phyloP scores from a whole-genome alignment of 1,140 invertebrate species.

The Diploscapter pachys region DNA sequence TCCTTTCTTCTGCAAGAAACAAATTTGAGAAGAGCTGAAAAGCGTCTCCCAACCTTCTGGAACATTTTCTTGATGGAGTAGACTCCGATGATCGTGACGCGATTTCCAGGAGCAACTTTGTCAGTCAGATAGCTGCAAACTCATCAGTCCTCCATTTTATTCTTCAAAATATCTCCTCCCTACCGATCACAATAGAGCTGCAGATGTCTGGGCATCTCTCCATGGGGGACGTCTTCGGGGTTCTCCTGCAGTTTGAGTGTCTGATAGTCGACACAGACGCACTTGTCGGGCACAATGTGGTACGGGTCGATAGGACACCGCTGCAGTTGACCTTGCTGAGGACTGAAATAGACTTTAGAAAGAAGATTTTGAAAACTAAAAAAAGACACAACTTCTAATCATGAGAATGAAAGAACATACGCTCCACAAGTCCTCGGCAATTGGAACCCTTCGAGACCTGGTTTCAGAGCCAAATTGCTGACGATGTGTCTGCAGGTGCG shows the following conservation, averaged over 20 bases:
- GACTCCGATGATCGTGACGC: slow-evolving; percentile 87
- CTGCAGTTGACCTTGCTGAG: slow-evolving; percentile 75
- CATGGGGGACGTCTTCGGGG: slow-evolving; percentile 92
- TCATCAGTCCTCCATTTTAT: slow-evolving; percentile 14
- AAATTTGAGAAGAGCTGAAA: neutral
- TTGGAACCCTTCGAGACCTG: slow-evolving; percentile 92
- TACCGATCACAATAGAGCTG: slow-evolving; percentile 87
- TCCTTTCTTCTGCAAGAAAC: slow-evolving; percentile 58
- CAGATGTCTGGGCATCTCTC: slow-evolving; percentile 95
- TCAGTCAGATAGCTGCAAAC: slow-evolving; percentile 74
- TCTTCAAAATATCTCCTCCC: slow-evolving; percentile 6
- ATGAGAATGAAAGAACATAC: slow-evolving; percentile 65
- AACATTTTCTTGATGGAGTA: slow-evolving; percentile 90
- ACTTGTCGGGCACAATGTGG: slow-evolving; percentile 94
- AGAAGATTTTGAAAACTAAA: neutral
- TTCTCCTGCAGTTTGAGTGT: slow-evolving; percentile 86
- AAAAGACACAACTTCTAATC: neutral
- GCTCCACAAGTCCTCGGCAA: slow-evolving; percentile 85
- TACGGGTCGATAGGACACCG: slow-evolving; percentile 96
- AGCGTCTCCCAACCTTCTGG: slow-evolving; percentile 12
- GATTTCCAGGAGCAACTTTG: slow-evolving; percentile 88
- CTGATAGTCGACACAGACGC: slow-evolving; percentile 89
- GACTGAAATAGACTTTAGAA: slow-evolving; percentile 61
- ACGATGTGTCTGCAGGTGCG: slow-evolving; percentile 80
- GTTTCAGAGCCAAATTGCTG: slow-evolving; percentile 82